Percentiles rank a stretch among this genome's conserved stretches.
These are phyloP conservation scores for Agapetus fuscipes DNA, from an alignment of 2,888 invertebrate species.

Conservation along the genomic window DNA sequence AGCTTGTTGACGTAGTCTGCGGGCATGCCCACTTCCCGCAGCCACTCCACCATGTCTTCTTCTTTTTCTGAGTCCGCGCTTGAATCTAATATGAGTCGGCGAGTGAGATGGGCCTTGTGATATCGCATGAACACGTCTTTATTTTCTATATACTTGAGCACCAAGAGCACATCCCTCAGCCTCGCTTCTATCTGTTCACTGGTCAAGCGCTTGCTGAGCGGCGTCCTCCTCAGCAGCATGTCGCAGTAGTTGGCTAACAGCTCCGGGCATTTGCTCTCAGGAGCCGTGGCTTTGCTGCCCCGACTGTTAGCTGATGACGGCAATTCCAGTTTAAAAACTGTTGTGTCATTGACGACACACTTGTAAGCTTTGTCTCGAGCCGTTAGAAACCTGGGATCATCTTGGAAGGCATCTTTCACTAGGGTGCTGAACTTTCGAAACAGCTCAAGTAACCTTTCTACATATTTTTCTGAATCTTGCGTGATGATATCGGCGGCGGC, in stretches of 20 bases:
- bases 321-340: conserved; percentile 69
- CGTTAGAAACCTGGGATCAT: conserved; percentile 95
- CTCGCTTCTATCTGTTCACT: conserved; percentile 95
- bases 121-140: conserved; percentile 99
- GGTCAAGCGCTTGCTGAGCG: conserved; percentile 90
- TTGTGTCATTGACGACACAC: conserved; percentile 95
- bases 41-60: conserved; percentile 98
- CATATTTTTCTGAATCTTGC: conserved; percentile 96
- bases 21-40: conserved; percentile 97
- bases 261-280: conserved; percentile 98
- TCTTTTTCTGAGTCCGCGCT: conserved; percentile 99
- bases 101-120: conserved; percentile 95
- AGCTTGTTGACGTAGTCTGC: conserved; percentile 98
- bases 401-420: conserved; percentile 89
- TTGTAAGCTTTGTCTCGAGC: conserved; percentile 97
- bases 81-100: conserved; percentile 90
- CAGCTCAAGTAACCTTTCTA: conserved; percentile 85
- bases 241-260: conserved; percentile 99
- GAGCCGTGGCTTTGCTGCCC: conserved; percentile 59
- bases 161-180: conserved; percentile 86
- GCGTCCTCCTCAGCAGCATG: conserved; percentile 94
- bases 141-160: conserved; percentile 97
- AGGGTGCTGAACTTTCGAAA: conserved; percentile 88
- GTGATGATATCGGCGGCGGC: conserved; percentile 93
- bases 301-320: conserved; percentile 49